Evolutionary conservation across 2,888 invertebrate genomes (phyloP).

Genomic region (Rhagophthalmus giganteus): DNA sequence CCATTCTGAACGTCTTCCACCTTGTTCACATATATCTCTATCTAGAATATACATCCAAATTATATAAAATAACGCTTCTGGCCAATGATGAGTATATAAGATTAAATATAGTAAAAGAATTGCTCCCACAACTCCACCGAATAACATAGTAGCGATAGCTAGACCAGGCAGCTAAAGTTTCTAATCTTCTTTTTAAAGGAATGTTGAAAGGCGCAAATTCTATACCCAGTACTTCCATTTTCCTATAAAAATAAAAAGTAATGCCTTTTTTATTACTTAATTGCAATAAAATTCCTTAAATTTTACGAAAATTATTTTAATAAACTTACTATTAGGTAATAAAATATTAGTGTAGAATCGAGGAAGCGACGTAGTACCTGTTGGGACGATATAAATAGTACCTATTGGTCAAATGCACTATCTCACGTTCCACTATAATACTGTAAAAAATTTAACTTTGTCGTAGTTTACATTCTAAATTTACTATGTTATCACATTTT

Average conservation of each 20-base stretch:
- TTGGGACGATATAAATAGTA: no score
- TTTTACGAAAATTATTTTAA: neutral
- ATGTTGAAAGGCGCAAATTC: conserved; percentile 83
- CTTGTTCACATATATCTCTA: conserved; percentile 61
- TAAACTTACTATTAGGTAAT: neutral
- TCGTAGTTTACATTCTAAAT: neutral
- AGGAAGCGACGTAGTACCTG: no score
- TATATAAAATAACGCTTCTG: conserved; percentile 63
- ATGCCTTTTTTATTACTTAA: neutral
- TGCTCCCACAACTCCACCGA: conserved; percentile 61
- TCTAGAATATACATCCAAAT: conserved; percentile 65
- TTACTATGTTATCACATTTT: neutral
- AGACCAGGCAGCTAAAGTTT: conserved; percentile 77
- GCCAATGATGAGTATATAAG: conserved; percentile 60
- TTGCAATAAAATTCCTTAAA: neutral
- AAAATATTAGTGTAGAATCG: neutral
- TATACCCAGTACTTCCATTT: conserved; percentile 50
- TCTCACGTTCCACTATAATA: no score
- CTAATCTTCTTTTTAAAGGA: conserved; percentile 77
- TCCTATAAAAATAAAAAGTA: conserved; percentile 3
- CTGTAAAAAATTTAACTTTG: no score
- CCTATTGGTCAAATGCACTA: no score
- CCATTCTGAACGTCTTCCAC: conserved; percentile 55
- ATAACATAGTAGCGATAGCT: conserved; percentile 70
- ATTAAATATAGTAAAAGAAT: conserved; percentile 63